Percentiles rank a stretch among this genome's conserved stretches.
phyloP scores from a whole-genome alignment of 1,140 invertebrate genomes.

The Caenorhabditis briggsae region DNA sequence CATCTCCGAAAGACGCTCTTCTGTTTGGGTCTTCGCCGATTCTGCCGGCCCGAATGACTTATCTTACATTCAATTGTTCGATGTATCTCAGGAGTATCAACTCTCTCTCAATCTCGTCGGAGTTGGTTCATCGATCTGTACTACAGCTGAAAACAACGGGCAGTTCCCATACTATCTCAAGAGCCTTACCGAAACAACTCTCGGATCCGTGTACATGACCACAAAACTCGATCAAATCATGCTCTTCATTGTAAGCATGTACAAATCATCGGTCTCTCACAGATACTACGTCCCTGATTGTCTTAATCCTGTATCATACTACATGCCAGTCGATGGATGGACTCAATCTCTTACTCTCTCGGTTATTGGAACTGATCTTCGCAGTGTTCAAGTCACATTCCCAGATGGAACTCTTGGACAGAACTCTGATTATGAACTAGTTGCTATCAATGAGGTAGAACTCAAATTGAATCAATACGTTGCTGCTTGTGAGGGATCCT shows the following conservation, averaged over 20 bases:
- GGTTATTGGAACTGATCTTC: conserved; percentile 49
- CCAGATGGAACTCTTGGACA: conserved; percentile 60
- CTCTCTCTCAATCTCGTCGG: conserved; percentile 65
- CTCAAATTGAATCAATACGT: conserved; percentile 59
- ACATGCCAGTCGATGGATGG: conserved; percentile 67
- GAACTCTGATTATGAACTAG: conserved; percentile 46
- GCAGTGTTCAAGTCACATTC: conserved; percentile 42
- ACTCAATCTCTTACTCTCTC: conserved; percentile 64
- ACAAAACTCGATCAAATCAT: conserved; percentile 61
- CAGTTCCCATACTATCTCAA: conserved; percentile 49
- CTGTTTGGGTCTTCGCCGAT: conserved; percentile 66
- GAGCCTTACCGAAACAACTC: conserved; percentile 57
- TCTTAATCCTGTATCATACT: conserved; percentile 22
- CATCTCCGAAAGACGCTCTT: conserved; percentile 59
- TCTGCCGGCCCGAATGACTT: conserved; percentile 44
- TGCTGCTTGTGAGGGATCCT: conserved; percentile 50
- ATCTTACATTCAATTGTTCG: conserved; percentile 28
- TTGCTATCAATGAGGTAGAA: conserved; percentile 35
- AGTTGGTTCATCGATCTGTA: conserved; percentile 51
- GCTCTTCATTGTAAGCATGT: conserved; percentile 62
- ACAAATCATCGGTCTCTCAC: conserved; percentile 64
- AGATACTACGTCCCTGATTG: conserved; percentile 50
- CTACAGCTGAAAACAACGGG: conserved; percentile 21
- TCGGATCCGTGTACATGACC: conserved; percentile 65
- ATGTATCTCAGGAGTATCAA: conserved; percentile 31